These are phyloP conservation scores for Andrena haemorrhoa DNA, from an alignment of 2,888 invertebrate species.

Conservation along the genomic window DNA sequence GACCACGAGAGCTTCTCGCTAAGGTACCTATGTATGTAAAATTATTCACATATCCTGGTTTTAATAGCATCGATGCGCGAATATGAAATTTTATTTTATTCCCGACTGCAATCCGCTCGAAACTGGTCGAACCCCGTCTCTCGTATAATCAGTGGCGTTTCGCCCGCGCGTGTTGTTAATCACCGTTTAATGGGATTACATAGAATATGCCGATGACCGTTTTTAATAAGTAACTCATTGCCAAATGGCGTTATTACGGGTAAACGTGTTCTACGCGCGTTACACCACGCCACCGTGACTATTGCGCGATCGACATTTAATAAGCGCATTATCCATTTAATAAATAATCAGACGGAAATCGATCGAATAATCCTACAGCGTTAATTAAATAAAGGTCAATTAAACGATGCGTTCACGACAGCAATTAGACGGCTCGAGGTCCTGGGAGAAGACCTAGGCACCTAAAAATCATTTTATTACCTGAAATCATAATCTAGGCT, in stretches of 20 bases:
- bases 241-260: constrained; percentile 54
- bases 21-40: background rate
- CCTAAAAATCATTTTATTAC: background rate
- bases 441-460: background rate
- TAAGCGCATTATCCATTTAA: constrained; percentile 59
- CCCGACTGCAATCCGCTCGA: background rate
- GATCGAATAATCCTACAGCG: constrained; percentile 47
- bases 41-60: background rate
- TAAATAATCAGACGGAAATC: constrained; percentile 58
- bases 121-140: constrained; percentile 4
- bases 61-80: background rate
- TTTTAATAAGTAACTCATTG: constrained; percentile 59
- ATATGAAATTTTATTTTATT: constrained; percentile 7
- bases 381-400: constrained; percentile 54
- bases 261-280: constrained; percentile 31
- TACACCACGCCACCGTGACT: constrained; percentile 32
- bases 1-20: too few species aligned
- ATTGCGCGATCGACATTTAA: constrained; percentile 59
- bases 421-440: background rate
- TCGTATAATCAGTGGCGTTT: constrained; percentile 28
- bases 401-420: constrained; percentile 13
- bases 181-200: constrained; percentile 52
- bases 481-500: background rate
- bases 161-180: constrained; percentile 45
- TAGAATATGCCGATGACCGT: constrained; percentile 44